A percentile compares a stretch with the other conserved stretches of the same genome.
phyloP scores from a whole-genome alignment of 2,888 invertebrate species.

The Priocnemis perturbator region DNA sequence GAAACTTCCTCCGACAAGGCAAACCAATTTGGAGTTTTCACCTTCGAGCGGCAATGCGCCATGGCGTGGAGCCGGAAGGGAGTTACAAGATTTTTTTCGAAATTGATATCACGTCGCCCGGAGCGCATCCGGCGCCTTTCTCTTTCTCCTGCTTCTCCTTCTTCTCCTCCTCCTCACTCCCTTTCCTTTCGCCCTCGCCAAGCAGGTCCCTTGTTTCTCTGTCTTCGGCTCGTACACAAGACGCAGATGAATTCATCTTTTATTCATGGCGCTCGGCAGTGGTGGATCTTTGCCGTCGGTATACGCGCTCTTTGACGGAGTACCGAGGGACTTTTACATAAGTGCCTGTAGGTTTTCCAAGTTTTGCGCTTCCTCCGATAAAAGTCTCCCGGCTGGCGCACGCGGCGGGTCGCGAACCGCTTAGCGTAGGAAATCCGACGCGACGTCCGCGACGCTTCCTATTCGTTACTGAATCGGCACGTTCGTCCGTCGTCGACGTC shows the following conservation, averaged over 20 bases:
- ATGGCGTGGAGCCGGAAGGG: neutral
- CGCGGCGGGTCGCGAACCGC: no score
- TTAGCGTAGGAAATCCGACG: no score
- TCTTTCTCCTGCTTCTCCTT: slow-evolving; percentile 12
- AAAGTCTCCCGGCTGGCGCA: slow-evolving; percentile 9
- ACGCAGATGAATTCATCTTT: slow-evolving; percentile 65
- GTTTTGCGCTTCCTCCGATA: slow-evolving; percentile 29
- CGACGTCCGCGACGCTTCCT: no score
- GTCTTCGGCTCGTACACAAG: slow-evolving; percentile 45
- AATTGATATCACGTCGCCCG: slow-evolving; percentile 38
- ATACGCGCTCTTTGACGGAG: slow-evolving; percentile 40
- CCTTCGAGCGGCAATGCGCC: slow-evolving; percentile 2
- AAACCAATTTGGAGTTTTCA: slow-evolving; percentile 23
- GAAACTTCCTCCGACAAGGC: no score
- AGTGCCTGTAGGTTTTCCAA: slow-evolving; percentile 39
- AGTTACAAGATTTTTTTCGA: slow-evolving; percentile 34
- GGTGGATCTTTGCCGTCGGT: slow-evolving; percentile 22
- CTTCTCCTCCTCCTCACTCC: slow-evolving; percentile 14
- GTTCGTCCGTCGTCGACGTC: no score
- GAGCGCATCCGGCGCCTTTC: slow-evolving; percentile 7
- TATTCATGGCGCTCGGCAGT: slow-evolving; percentile 56
- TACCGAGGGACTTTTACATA: slow-evolving; percentile 45
- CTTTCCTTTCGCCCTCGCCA: slow-evolving; percentile 13
- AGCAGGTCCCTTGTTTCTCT: slow-evolving; percentile 40
- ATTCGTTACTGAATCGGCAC: no score